Percentiles rank a stretch among this genome's conserved stretches.
Conservation (phyloP, 2,113 vertebrate species). For the Sander vitreus region DNA sequence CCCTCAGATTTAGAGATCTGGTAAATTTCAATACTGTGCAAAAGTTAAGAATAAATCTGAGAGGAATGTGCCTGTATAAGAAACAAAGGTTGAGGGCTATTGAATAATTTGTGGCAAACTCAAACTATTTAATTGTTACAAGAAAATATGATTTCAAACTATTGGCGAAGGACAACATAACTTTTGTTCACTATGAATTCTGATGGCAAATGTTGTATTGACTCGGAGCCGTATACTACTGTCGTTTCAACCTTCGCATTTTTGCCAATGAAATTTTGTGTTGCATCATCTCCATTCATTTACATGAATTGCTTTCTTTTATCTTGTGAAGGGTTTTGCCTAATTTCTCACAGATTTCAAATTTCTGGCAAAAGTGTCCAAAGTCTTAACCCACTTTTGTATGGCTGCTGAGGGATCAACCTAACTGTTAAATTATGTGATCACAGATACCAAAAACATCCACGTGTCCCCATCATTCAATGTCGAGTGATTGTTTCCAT, state of each 20-base stretch:
- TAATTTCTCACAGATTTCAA: too few species aligned
- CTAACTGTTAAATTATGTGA: neutral
- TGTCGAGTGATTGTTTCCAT: slow-evolving; percentile 2
- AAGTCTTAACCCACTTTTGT: neutral
- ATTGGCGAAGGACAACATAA: neutral
- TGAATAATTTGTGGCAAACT: too few species aligned
- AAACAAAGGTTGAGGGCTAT: neutral
- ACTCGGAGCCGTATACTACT: fast-evolving
- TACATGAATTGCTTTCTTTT: neutral
- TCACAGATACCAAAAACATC: neutral
- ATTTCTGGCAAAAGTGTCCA: too few species aligned
- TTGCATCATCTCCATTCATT: neutral
- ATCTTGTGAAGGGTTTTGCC: neutral
- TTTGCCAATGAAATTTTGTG: neutral
- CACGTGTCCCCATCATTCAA: neutral
- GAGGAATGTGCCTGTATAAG: neutral
- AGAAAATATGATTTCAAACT: too few species aligned
- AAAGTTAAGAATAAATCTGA: neutral
- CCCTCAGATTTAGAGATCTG: neutral
- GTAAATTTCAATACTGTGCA: slow-evolving; percentile 10
- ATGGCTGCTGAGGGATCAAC: too few species aligned
- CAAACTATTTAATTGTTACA: too few species aligned
- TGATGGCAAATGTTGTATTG: neutral
- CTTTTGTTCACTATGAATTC: neutral
- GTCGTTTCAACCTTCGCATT: neutral